Evolutionary conservation across 2,888 invertebrate genomes (phyloP).

Genomic region (Chloroclystis v-ata): DNA sequence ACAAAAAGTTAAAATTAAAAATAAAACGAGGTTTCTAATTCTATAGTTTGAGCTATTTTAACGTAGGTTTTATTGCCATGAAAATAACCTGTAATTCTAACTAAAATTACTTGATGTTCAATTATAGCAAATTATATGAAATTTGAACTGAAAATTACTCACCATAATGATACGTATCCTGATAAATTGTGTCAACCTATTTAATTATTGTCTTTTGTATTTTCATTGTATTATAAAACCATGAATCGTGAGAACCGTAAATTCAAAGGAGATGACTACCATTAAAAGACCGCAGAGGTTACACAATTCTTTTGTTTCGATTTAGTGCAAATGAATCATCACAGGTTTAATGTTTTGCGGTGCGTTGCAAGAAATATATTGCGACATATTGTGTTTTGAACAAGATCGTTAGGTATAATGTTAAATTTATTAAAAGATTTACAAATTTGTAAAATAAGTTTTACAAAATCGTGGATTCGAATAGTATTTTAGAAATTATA

Average conservation of each 20-base stretch:
- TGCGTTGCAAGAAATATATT: neutral
- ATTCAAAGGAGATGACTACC: conserved; percentile 11
- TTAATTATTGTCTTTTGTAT: neutral
- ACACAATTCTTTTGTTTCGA: conserved; percentile 8
- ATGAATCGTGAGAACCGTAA: conserved; percentile 4
- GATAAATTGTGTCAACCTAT: neutral
- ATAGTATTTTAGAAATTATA: too few relatives aligned
- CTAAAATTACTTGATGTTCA: neutral
- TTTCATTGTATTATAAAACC: conserved; percentile 1
- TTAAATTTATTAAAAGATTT: too few relatives aligned
- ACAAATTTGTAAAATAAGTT: too few relatives aligned
- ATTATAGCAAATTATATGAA: neutral
- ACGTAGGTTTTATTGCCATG: too few relatives aligned
- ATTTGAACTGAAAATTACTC: neutral
- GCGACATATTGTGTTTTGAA: neutral
- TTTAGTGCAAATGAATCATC: conserved; percentile 1
- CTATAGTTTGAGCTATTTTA: too few relatives aligned
- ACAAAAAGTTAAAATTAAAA: too few relatives aligned
- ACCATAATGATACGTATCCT: neutral
- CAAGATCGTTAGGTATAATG: too few relatives aligned
- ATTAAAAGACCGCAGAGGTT: conserved; percentile 1
- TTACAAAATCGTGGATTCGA: too few relatives aligned
- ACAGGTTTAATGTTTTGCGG: neutral
- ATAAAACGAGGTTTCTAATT: neutral
- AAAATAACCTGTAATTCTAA: neutral